A percentile compares a stretch with the other conserved stretches of the same genome.
phyloP scores from a whole-genome alignment of 2,888 invertebrate genomes.

The Galerucella nymphaeae region DNA sequence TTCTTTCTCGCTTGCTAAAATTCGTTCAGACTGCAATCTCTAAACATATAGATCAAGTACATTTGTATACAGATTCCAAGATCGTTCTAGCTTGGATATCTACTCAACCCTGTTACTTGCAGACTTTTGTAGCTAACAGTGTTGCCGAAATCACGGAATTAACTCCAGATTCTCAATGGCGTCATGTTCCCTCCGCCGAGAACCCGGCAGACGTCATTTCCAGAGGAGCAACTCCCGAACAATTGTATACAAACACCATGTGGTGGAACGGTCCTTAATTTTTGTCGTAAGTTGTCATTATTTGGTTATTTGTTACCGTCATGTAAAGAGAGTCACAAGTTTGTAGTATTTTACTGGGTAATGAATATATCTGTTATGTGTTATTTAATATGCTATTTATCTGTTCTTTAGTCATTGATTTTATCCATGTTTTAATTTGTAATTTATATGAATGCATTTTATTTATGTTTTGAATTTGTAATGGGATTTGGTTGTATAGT shows the following conservation, averaged over 20 bases:
- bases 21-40: no score
- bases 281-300: no score
- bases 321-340: no score
- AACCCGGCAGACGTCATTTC: not conserved
- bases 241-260: not conserved
- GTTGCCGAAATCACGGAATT: not conserved
- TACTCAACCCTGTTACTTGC: not conserved
- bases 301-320: no score
- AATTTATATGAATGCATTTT: no score
- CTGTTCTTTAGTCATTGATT: no score
- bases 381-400: no score
- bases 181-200: not conserved
- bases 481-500: no score
- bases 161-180: not conserved
- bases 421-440: no score
- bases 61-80: not conserved
- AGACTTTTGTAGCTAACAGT: not conserved
- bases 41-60: not conserved
- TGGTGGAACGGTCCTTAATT: conserved; percentile 1
- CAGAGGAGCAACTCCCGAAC: not conserved
- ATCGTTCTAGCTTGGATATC: conserved; percentile 1
- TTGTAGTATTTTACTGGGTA: no score
- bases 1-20: not conserved
- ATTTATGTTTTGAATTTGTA: no score
- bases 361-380: no score